These are phyloP conservation scores for Ips typographus DNA, from an alignment of 1,140 invertebrate species.

Conservation along the genomic window DNA sequence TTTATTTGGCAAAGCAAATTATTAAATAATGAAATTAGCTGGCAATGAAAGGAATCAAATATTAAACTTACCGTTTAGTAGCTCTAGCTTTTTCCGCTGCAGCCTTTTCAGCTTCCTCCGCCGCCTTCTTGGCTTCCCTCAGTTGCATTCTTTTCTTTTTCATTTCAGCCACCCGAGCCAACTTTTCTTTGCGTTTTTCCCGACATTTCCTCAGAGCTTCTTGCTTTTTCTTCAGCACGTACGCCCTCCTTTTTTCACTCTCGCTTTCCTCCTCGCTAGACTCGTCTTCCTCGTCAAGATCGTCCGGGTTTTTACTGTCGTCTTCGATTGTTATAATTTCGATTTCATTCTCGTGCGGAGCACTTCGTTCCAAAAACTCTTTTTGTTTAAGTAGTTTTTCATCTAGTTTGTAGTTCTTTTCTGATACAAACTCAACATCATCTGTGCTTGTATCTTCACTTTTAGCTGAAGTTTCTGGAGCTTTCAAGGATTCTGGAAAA, in stretches of 20 bases:
- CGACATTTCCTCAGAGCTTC: conserved; percentile 31
- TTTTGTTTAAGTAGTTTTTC: too few species aligned
- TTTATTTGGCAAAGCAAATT: too few species aligned
- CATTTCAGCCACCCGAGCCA: conserved; percentile 24
- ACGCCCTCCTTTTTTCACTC: conserved; percentile 1
- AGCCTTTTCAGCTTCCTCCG: conserved; percentile 25
- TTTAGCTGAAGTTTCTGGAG: not conserved
- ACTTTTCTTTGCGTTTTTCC: conserved; percentile 28
- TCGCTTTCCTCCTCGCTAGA: conserved; percentile 2
- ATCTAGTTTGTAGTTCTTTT: too few species aligned
- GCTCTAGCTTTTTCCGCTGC: conserved; percentile 18
- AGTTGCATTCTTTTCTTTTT: conserved; percentile 24
- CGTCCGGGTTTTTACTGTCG: not conserved
- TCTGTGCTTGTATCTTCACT: not conserved
- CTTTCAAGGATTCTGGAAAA: not conserved
- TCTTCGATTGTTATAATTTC: not conserved
- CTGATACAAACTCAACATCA: not conserved
- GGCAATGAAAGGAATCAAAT: too few species aligned
- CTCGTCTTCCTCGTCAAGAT: not conserved
- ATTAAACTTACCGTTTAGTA: conserved; percentile 8
- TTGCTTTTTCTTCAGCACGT: conserved; percentile 20
- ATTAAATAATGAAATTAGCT: too few species aligned
- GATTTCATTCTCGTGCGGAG: too few species aligned
- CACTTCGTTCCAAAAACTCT: too few species aligned
- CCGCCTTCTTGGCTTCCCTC: conserved; percentile 19